Conservation (phyloP, 2,113 vertebrate species). For the Parotia lawesii region DNA sequence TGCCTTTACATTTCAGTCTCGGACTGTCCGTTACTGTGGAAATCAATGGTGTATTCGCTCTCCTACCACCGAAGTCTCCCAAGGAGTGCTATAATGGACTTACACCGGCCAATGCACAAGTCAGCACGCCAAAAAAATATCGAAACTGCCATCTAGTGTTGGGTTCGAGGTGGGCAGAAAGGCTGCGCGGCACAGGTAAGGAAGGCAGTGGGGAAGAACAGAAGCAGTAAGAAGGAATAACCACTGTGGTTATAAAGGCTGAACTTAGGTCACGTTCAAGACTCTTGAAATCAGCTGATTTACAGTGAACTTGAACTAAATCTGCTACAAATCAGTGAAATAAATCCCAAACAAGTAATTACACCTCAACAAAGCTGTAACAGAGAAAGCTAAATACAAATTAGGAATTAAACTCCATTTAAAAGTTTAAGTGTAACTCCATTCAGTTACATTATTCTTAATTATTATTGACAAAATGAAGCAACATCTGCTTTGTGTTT, state of each 20-base stretch:
- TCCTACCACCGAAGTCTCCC: neutral
- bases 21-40: neutral
- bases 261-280: neutral
- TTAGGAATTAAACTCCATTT: neutral
- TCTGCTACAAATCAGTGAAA: neutral
- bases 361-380: neutral
- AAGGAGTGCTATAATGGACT: fast-evolving
- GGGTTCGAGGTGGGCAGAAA: neutral
- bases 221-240: fast-evolving
- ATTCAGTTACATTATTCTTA: neutral
- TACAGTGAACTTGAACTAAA: neutral
- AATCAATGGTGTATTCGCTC: neutral
- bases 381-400: neutral
- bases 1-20: neutral
- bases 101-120: fast-evolving
- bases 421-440: neutral
- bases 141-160: neutral
- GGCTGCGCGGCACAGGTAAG: neutral
- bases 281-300: neutral
- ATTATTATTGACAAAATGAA: neutral
- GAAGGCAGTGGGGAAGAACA: fast-evolving
- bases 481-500: neutral
- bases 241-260: neutral
- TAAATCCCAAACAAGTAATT: neutral
- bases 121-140: fast-evolving